Conservation (phyloP, 2,113 vertebrate genomes). For the Centrocercus urophasianus region DNA sequence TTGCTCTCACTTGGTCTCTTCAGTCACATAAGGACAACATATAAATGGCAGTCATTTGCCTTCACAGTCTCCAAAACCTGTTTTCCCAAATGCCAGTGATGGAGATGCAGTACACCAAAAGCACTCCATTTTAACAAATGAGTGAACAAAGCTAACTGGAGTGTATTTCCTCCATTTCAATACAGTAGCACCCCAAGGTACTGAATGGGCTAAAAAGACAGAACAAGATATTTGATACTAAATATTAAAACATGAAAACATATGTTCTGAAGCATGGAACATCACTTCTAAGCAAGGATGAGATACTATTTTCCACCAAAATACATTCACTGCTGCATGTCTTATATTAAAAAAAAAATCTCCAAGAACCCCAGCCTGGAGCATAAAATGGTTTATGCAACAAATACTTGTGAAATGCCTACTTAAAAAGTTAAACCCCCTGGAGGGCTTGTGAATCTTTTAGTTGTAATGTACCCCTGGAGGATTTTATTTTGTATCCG, state of each 20-base stretch:
- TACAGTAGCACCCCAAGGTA: background rate
- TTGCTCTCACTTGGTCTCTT: background rate
- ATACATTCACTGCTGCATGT: background rate
- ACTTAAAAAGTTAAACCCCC: conserved; percentile 57
- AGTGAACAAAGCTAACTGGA: background rate
- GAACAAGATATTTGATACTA: background rate
- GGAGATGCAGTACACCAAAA: background rate
- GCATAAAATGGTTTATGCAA: conserved; percentile 45
- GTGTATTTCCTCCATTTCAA: background rate
- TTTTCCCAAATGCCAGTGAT: background rate
- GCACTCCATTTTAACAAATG: background rate
- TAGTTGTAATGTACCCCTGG: conserved; percentile 43
- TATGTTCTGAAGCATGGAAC: background rate
- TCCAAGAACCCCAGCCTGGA: conserved; percentile 31
- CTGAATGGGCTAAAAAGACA: background rate
- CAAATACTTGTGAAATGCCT: conserved; percentile 56
- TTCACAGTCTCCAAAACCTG: background rate
- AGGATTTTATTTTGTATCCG: conserved; percentile 59
- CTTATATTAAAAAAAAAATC: background rate
- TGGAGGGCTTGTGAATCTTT: conserved; percentile 55
- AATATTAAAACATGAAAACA: conserved; percentile 16
- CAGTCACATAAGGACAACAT: accelerated
- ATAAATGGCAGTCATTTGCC: background rate
- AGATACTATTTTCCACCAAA: conserved; percentile 43
- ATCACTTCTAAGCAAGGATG: background rate